Evolutionary conservation across 2,888 invertebrate species (phyloP), one percentile per base, ranked within the genome.

Genomic region (Chrysolina haemoptera): DNA sequence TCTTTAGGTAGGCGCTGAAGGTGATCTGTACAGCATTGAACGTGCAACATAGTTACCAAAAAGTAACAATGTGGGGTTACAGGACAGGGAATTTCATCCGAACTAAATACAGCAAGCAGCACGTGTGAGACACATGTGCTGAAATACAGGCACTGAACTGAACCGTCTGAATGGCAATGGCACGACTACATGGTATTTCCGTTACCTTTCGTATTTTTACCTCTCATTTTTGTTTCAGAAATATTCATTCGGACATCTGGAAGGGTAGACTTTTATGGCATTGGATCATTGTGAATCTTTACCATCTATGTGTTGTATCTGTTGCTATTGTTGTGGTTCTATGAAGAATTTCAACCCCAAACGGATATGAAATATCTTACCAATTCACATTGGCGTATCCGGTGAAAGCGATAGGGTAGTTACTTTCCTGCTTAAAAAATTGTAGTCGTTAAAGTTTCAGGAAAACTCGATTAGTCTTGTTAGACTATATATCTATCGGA

Each of bases 41-140:
- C 14, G 35, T 22, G 67, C 67, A 50, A 66, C 66, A 66, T 50
- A 22, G 16, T 66, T 50, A 35, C 14, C 43, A n/a, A 65, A 22
- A 41, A 18, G 41, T 63, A 70, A 43, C 63, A 35, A 27, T n/a
- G 64, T 63, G 46, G 66, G 68, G 62, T 59, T 63, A 53, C 50
- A 67, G 62, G 50, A 20, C 50, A 53, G 62, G 48, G 67, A 63
- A 63, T 43, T 67, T 62, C 55, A 71, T 65, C 68, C 70, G 65
- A 59, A 81, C 80, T 81, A 79, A 80, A 81, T 80, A 76, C 81
- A 81, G 80, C 75, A 78, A 81, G 80, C 75, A 78, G 78, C 84
- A 84, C 82, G 82, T 84, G 84, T 82, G 78, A 71, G 74, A 78
- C 83, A 83, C 80, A 82, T 84, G 83, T 83, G 83, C 80, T 73